Conservation (phyloP, 2,888 invertebrate genomes). For the Phengaris alcon region DNA sequence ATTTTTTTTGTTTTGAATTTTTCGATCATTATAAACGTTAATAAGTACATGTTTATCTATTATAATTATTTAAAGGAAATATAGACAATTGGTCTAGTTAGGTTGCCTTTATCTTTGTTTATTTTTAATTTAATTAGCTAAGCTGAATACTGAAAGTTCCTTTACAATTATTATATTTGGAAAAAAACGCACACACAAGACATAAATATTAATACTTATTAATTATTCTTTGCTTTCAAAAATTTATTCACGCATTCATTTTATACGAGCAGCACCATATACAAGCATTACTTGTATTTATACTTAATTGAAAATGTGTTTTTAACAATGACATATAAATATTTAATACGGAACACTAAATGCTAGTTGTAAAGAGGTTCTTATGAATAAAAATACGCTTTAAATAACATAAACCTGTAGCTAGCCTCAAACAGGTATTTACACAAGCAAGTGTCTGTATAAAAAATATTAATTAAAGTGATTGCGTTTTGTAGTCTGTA, state of each 20-base stretch:
- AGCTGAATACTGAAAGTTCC: too few relatives aligned
- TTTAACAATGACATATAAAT: constrained; percentile 23
- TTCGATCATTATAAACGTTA: neutral
- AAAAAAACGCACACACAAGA: neutral
- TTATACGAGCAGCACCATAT: neutral
- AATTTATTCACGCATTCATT: constrained; percentile 17
- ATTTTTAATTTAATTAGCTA: too few relatives aligned
- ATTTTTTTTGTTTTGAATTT: neutral
- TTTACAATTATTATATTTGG: too few relatives aligned
- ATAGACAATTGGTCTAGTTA: too few relatives aligned
- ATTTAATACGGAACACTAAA: constrained; percentile 7
- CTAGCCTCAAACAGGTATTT: neutral
- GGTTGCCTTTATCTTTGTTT: too few relatives aligned
- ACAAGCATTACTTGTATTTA: neutral
- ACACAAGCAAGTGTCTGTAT: neutral
- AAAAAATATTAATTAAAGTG: neutral
- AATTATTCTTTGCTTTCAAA: neutral
- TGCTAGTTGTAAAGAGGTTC: neutral
- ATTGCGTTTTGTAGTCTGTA: neutral
- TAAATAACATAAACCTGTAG: neutral
- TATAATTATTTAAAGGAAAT: too few relatives aligned
- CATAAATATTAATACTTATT: constrained; percentile 4
- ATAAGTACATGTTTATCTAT: too few relatives aligned
- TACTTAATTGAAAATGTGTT: constrained; percentile 21
- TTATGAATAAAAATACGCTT: constrained; percentile 12